These are phyloP conservation scores for Enteromius radiatus DNA, from an alignment of 2,797 vertebrate genomes.

Conservation along the genomic window DNA sequence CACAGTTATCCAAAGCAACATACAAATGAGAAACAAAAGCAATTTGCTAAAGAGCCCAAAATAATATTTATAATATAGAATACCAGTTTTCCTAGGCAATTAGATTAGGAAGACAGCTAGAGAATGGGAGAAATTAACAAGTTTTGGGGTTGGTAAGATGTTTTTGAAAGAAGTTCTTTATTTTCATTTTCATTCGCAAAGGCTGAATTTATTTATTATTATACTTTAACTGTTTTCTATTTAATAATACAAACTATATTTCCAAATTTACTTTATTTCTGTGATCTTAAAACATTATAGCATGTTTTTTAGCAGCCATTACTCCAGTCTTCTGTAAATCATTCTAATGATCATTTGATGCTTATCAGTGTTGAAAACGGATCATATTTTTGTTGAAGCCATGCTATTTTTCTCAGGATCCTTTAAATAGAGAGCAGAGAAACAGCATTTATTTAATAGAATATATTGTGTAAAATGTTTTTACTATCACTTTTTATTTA, in stretches of 20 bases:
- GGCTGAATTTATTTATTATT: background rate
- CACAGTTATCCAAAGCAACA: background rate
- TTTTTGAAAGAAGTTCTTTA: background rate
- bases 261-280: background rate
- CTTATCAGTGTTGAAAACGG: background rate
- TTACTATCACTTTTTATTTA: background rate
- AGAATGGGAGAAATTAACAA: background rate
- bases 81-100: background rate
- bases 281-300: background rate
- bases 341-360: background rate
- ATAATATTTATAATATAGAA: background rate
- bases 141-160: background rate
- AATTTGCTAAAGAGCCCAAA: background rate
- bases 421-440: background rate
- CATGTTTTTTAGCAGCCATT: background rate
- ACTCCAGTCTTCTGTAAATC: background rate
- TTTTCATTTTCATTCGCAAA: background rate
- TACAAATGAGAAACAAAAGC: background rate
- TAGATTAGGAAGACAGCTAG: background rate
- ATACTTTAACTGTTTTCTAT: background rate
- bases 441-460: background rate
- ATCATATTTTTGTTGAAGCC: background rate
- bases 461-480: background rate
- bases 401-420: background rate
- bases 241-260: background rate